Evolutionary conservation across 2,797 vertebrate species (phyloP), one percentile per base, ranked within the genome.

Genomic region (Scyliorhinus canicula): DNA sequence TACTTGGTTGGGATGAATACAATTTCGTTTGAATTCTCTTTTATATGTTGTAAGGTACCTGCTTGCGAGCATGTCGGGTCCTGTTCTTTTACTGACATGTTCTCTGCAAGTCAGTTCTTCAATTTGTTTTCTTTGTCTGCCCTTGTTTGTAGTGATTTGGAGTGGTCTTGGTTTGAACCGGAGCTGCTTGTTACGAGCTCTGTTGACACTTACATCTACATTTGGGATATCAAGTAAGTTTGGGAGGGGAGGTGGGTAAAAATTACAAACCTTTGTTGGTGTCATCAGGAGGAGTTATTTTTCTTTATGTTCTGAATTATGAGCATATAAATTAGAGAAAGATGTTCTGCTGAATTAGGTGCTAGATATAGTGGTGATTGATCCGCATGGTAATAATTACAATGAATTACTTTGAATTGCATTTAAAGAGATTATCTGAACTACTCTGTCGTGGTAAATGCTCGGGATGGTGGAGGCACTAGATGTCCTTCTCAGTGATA

Each of bases 141-240:
- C 96, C 55, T 93, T 19, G 52, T 50, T 96, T 96, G 79, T 96
- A 99, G 99, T 7, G 99, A 99, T 96, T 97, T 99, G 97, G 99
- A 99, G 97, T 99, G 99, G 99, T 99, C 99, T 0, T 98, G 98
- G 96, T 99, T 99, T 95, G 99, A 99, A 57, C 98, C 98, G 0
- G 99, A 99, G 95, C 95, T 98, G 55, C 97, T 99, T 95, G 99
- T 99, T 95, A 99, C 98, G 96, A 99, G 99, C 96, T 99, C 99
- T 5, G 98, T 99, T 95, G 99, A 99, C 96, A 99, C 99, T 0
- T 99, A 99, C 96, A 99, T 99, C 96, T 99, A 99, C 96, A 98
- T 99, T 96, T 99, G 99, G 99, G 99, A 99, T 96, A 99, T 98
- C 96, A 99, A 99, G 99, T 99, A 96, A 98, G 97, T 71, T 65